Base-by-base conservation (phyloP, 2,888 invertebrate genomes). In the Troilus luridus region DNA sequence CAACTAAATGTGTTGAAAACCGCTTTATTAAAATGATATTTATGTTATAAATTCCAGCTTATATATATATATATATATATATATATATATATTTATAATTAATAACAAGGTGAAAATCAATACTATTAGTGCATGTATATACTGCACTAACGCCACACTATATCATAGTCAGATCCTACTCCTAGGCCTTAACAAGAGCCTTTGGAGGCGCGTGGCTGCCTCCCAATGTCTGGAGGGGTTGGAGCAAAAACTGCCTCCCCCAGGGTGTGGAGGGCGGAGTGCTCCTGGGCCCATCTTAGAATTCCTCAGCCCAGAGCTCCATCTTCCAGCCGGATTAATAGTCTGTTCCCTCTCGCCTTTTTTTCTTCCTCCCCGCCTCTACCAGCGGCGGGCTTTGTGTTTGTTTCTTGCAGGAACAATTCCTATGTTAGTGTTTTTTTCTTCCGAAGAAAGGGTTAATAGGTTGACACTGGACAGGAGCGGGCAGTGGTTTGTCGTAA, bases 371-470 rank as follows among this genome's bases (percentile, higher is more conserved):
- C 14, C 24, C 8, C 11, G 19, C 6, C 27, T 19, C 5, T 17
- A 67, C 67, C 67, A 77, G 72, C 72, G 72, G 67, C 72, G 27
- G 27, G 72, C 41, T 77, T 77, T 77, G 72, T 77, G 72, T 77
- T 77, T 77, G 72, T 77, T 77, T 77, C 72, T 77, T 77, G 27
- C 41, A 77, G 41, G 27, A 77, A 77, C 72, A 41, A 77, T 77
- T 77, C 72, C 41, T 77, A 17, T 77, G 72, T 77, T 77, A 41
- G 72, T 6, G 14, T 77, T 77, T 77, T 72, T 77, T 11, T 27
- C 19, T 3, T 64, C 24, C 2, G 9, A 6, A 7, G 24, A 12
- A 77, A 77, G 72, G 72, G 72, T 77, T 77, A 77, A 77, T 77
- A 77, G 72, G 72, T 77, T 77, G 72, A 77, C 72, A 77, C 72